Conservation (phyloP, 1,140 invertebrate genomes). For the Bradynema listronoti region DNA sequence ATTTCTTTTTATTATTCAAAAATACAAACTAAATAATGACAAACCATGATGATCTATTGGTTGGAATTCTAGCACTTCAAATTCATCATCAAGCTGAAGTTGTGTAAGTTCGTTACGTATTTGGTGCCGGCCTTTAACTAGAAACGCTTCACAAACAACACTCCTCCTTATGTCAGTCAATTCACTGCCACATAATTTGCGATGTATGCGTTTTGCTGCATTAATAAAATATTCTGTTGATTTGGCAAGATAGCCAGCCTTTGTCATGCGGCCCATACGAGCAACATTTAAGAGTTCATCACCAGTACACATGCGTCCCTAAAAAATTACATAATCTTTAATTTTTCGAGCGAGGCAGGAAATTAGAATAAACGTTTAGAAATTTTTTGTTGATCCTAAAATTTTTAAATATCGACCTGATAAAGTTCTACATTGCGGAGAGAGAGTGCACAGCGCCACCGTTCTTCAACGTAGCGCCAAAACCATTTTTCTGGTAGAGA, state of each 20-base stretch:
- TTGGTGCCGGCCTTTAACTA: constrained; percentile 40
- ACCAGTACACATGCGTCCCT: constrained; percentile 52
- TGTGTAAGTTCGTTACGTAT: constrained; percentile 37
- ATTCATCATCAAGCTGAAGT: constrained; percentile 35
- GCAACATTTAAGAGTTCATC: constrained; percentile 48
- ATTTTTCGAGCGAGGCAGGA: too few species aligned
- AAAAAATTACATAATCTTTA: too few species aligned
- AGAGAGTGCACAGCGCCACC: constrained; percentile 46
- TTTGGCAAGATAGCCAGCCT: constrained; percentile 45
- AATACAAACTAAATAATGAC: too few species aligned
- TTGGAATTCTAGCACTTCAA: constrained; percentile 47
- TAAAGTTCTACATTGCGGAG: constrained; percentile 29
- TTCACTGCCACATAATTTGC: constrained; percentile 5
- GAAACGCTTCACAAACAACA: constrained; percentile 46
- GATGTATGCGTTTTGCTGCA: constrained; percentile 19
- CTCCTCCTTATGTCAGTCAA: too few species aligned
- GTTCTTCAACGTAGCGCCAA: constrained; percentile 49
- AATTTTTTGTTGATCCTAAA: too few species aligned
- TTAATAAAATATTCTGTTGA: constrained; percentile 44
- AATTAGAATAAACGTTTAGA: too few species aligned
- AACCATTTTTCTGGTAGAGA: constrained; percentile 50
- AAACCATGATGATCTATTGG: constrained; percentile 40
- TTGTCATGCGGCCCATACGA: constrained; percentile 45
- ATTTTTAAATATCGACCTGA: too few species aligned
- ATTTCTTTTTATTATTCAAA: too few species aligned